Base-by-base conservation (phyloP, 2,113 vertebrate species). In the Hymenochirus boettgeri region DNA sequence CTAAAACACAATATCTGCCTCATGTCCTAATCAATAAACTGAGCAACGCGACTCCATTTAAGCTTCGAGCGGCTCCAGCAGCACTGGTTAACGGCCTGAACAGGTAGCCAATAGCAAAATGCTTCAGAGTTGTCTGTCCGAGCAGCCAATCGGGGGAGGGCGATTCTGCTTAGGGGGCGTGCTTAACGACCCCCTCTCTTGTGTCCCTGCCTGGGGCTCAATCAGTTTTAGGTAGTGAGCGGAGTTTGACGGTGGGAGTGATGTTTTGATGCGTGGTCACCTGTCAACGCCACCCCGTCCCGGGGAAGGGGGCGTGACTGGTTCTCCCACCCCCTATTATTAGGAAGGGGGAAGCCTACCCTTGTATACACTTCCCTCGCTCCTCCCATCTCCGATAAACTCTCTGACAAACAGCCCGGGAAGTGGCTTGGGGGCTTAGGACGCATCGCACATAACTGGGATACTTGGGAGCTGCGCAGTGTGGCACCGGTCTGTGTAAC, bases 371-470 rank as follows among this genome's bases (percentile, higher is more conserved):
- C 29, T 52, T 57, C 46, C 46, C 64, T 52, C 31, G 47, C 64
- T 42, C 64, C 64, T 15, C 65, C 54, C 64, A 12, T 48, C 65
- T 53, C 47, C 19, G 33, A 52, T 48, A 67, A 59, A 58, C 22
- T 42, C 23, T 25, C 18, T 56, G 59, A 33, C 13, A 63, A 51
- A 29, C 22, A 56, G 56, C 56, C 61, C 33, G 26, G 33, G 27
- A 61, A 46, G 61, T 48, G 42, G 23, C 33, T 48, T 65, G n/a
- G 9, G 33, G 15, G 5, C 5, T 46, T 12, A 9, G 51, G 62
- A 47, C 52, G 13, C 18, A 48, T 22, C 46, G n/a, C 39, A 42
- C 1, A 42, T 12, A 26, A 33, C 29, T 11, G 52, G 22, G 18
- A 33, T 1, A 33, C 6, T 24, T 3, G 33, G 26, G 9, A 27